Evolutionary conservation across 1,140 invertebrate genomes (phyloP).

Genomic region (Parasteatoda tepidariorum): DNA sequence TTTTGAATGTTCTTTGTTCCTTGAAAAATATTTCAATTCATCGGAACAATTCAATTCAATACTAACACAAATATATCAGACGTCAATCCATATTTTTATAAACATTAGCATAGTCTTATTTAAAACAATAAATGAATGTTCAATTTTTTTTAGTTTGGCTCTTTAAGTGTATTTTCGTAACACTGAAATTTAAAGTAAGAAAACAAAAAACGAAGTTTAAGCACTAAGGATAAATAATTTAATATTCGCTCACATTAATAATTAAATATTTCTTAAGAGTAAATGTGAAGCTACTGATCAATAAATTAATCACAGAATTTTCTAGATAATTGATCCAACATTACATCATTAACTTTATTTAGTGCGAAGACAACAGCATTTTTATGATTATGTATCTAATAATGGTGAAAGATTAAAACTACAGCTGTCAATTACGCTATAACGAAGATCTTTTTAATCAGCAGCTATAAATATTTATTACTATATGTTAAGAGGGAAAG

Average conservation of each 20-base stretch:
- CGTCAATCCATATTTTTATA: too few relatives aligned
- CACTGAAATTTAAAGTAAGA: too few relatives aligned
- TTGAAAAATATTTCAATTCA: too few relatives aligned
- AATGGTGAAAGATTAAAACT: conserved; percentile 30
- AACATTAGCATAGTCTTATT: too few relatives aligned
- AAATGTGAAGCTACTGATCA: background rate
- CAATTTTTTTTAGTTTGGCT: too few relatives aligned
- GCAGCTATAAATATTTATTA: conserved; percentile 51
- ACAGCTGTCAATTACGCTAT: background rate
- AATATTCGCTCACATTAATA: background rate
- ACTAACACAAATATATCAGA: too few relatives aligned
- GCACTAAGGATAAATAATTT: background rate
- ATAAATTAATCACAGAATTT: conserved; percentile 20
- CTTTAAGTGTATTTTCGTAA: too few relatives aligned
- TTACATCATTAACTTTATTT: conserved; percentile 34
- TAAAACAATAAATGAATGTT: too few relatives aligned
- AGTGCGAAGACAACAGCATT: background rate
- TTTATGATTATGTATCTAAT: background rate
- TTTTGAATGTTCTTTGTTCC: too few relatives aligned
- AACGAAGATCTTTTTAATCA: conserved; percentile 31
- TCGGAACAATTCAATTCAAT: too few relatives aligned
- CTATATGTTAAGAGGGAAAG: conserved; percentile 14
- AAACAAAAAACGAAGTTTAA: too few relatives aligned
- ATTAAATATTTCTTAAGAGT: background rate
- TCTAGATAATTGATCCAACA: conserved; percentile 6